Conservation (phyloP, 2,797 vertebrate species). For the Arctocebus calabarensis region DNA sequence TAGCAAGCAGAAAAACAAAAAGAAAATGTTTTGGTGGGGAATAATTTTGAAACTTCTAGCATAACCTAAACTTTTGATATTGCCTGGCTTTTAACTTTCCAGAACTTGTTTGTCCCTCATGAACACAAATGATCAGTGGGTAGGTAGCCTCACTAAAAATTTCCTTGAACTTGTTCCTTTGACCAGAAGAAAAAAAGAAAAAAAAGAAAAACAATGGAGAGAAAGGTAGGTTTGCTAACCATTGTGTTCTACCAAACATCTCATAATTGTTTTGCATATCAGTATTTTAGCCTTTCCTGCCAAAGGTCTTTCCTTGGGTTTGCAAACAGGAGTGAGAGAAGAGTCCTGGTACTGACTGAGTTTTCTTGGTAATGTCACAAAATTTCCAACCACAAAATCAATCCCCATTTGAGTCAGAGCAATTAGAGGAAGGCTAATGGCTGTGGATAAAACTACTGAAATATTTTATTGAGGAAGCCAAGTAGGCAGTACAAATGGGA, state of each 20-base stretch:
- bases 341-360: constrained; percentile 72
- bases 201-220: not conserved
- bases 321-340: constrained; percentile 79
- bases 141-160: constrained; percentile 75
- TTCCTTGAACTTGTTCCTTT: constrained; percentile 79
- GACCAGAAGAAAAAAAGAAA: not conserved
- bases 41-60: constrained; percentile 76
- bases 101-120: constrained; percentile 71
- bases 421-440: constrained; percentile 79
- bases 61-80: constrained; percentile 65
- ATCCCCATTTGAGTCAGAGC: constrained; percentile 80
- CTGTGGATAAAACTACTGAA: constrained; percentile 77
- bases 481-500: constrained; percentile 46
- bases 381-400: constrained; percentile 83
- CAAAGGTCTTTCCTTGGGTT: constrained; percentile 79
- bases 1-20: constrained; percentile 61
- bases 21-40: constrained; percentile 38
- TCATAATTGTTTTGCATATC: constrained; percentile 74
- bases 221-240: constrained; percentile 41
- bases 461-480: constrained; percentile 68
- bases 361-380: constrained; percentile 82
- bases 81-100: constrained; percentile 77
- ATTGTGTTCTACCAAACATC: constrained; percentile 62
- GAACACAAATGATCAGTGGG: constrained; percentile 66
- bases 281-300: constrained; percentile 76